These are phyloP conservation scores for Apteryx mantelli DNA, from an alignment of 2,113 vertebrate genomes.

Conservation along the genomic window DNA sequence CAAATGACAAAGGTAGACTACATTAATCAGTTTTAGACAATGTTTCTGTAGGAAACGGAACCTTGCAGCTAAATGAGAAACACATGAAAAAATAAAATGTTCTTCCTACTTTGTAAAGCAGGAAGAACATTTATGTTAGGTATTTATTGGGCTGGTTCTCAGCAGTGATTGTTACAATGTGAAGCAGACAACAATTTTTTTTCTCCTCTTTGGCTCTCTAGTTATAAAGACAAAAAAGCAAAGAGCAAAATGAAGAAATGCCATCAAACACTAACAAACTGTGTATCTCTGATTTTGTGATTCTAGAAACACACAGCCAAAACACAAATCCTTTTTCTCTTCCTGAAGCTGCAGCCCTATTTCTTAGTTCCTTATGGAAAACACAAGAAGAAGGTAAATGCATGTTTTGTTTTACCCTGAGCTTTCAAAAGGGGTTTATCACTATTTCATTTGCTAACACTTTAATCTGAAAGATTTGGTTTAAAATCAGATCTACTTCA, in stretches of 20 bases:
- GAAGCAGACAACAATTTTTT: background rate
- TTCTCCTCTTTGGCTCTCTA: background rate
- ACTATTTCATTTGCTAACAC: background rate
- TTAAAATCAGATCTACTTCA: background rate
- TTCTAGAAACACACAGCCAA: conserved; percentile 87
- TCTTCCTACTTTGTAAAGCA: background rate
- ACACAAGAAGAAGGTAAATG: conserved; percentile 81
- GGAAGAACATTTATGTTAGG: background rate
- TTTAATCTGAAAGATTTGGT: background rate
- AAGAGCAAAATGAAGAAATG: background rate
- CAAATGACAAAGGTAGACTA: background rate
- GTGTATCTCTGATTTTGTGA: background rate
- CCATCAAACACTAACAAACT: background rate
- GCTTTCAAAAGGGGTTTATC: background rate
- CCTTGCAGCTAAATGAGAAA: background rate
- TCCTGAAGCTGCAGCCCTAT: conserved; percentile 81
- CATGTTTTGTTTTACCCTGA: background rate
- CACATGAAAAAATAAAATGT: background rate
- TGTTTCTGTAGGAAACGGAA: background rate
- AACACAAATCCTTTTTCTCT: conserved; percentile 82
- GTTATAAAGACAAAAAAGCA: background rate
- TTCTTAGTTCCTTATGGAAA: conserved; percentile 83
- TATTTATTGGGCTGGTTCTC: background rate
- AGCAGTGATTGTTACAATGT: background rate
- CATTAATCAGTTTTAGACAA: background rate